A percentile compares a stretch with the other conserved stretches of the same genome.
Evolutionary conservation across 2,888 invertebrate species (phyloP).

Genomic region (Drosophila quinaria): DNA sequence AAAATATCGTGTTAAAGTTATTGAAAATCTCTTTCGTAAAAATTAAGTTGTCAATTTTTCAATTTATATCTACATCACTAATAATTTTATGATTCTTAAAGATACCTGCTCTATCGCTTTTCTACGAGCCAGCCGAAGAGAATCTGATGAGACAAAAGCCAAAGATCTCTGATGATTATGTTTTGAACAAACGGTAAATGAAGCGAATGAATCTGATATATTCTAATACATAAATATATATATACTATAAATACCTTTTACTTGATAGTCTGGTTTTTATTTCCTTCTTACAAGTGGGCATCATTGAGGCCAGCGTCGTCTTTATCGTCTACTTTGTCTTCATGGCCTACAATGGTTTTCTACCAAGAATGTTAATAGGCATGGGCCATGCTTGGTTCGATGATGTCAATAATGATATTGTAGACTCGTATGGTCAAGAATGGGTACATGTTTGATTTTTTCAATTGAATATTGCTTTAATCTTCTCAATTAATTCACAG

Average conservation of each 20-base stretch:
- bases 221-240: background rate
- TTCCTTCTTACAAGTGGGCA: conserved; percentile 50
- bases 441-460: conserved; percentile 46
- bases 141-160: conserved; percentile 53
- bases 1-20: too few relatives aligned
- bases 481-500: conserved; percentile 17
- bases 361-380: conserved; percentile 43
- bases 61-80: too few relatives aligned
- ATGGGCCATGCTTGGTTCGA: conserved; percentile 40
- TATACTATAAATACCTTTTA: background rate
- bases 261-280: conserved; percentile 50
- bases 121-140: conserved; percentile 50
- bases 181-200: conserved; percentile 50
- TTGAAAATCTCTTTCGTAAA: too few relatives aligned
- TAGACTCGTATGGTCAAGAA: conserved; percentile 68
- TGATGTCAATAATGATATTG: conserved; percentile 31
- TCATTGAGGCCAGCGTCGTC: conserved; percentile 56
- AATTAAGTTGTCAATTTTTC: too few relatives aligned
- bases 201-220: background rate
- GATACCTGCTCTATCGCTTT: conserved; percentile 52
- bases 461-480: background rate
- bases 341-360: conserved; percentile 59
- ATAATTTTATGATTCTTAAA: conserved; percentile 3
- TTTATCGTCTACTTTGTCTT: conserved; percentile 44
- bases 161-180: conserved; percentile 42